phyloP scores from a whole-genome alignment of 2,113 vertebrate species.

The Malurus cyaneus region DNA sequence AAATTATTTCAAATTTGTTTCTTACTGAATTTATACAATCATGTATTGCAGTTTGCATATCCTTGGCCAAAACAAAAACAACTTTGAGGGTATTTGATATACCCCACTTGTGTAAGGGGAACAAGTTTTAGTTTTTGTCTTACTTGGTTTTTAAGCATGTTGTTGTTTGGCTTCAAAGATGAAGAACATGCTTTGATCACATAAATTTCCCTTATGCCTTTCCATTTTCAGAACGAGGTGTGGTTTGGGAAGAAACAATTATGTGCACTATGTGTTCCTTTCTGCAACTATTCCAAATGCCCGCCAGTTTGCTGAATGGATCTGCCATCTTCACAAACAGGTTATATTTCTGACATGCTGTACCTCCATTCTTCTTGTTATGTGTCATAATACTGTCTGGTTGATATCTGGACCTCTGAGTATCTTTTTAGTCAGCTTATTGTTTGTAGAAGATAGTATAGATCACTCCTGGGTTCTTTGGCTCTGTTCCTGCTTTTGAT shows the following conservation, averaged over 20 bases:
- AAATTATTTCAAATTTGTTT: not conserved
- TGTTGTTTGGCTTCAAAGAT: not conserved
- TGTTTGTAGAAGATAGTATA: not conserved
- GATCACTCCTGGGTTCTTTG: not conserved
- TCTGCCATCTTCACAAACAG: slow-evolving; percentile 97
- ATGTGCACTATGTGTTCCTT: slow-evolving; percentile 97
- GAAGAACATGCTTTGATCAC: not conserved
- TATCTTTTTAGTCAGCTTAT: not conserved
- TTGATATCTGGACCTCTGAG: not conserved
- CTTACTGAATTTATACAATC: not conserved
- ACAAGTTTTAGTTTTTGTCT: not conserved
- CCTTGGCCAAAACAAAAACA: not conserved
- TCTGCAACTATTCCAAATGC: slow-evolving; percentile 98
- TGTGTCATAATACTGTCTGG: not conserved
- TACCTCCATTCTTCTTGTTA: not conserved
- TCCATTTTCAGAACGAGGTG: slow-evolving; percentile 87
- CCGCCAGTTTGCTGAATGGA: slow-evolving; percentile 98
- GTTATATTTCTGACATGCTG: slow-evolving; percentile 51
- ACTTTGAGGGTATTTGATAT: not conserved
- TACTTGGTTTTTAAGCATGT: not conserved
- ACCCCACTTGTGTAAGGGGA: not conserved
- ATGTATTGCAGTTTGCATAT: not conserved
- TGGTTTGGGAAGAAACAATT: slow-evolving; percentile 99
- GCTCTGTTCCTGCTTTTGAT: not conserved
- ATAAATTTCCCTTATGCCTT: not conserved